Evolutionary conservation across 2,888 invertebrate species (phyloP).

Genomic region (Epirrita christyi): DNA sequence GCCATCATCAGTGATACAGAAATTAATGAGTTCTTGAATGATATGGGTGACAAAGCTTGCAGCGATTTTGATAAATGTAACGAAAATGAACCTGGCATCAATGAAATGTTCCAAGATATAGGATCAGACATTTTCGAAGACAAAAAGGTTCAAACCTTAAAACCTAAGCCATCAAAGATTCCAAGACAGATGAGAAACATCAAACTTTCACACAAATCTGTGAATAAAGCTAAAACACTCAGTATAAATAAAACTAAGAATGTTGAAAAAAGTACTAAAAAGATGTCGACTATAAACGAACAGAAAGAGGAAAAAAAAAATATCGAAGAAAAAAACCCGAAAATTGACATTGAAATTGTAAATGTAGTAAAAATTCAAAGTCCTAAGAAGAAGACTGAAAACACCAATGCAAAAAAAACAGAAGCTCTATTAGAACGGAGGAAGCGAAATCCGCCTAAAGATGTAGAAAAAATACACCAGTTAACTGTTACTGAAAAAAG

Average conservation of each 20-base stretch:
- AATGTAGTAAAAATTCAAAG: slow-evolving; percentile 13
- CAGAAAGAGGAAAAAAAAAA: slow-evolving; percentile 35
- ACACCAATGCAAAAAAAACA: slow-evolving; percentile 6
- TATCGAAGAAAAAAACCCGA: slow-evolving; percentile 7
- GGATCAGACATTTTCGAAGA: slow-evolving; percentile 7
- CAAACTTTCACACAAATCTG: slow-evolving; percentile 46
- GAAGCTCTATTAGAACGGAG: slow-evolving; percentile 37
- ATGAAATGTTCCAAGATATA: background rate
- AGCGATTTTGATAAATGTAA: slow-evolving; percentile 56
- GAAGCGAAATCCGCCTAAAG: slow-evolving; percentile 70
- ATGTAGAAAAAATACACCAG: slow-evolving; percentile 36
- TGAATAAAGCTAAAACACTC: slow-evolving; percentile 34
- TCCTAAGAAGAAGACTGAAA: slow-evolving; percentile 5
- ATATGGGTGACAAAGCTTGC: slow-evolving; percentile 65
- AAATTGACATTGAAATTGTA: slow-evolving; percentile 14
- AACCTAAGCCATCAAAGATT: slow-evolving; percentile 23
- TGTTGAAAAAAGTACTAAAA: slow-evolving; percentile 33
- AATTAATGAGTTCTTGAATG: slow-evolving; percentile 62
- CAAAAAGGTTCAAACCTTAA: slow-evolving; percentile 24
- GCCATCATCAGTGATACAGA: slow-evolving; percentile 49
- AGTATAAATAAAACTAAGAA: slow-evolving; percentile 24
- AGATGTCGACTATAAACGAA: slow-evolving; percentile 57
- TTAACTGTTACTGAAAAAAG: slow-evolving; percentile 22
- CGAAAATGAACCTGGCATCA: slow-evolving; percentile 38
- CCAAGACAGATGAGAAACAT: slow-evolving; percentile 22